These are phyloP conservation scores for Stigmatopora nigra DNA, from an alignment of 2,113 vertebrate genomes.

Conservation along the genomic window DNA sequence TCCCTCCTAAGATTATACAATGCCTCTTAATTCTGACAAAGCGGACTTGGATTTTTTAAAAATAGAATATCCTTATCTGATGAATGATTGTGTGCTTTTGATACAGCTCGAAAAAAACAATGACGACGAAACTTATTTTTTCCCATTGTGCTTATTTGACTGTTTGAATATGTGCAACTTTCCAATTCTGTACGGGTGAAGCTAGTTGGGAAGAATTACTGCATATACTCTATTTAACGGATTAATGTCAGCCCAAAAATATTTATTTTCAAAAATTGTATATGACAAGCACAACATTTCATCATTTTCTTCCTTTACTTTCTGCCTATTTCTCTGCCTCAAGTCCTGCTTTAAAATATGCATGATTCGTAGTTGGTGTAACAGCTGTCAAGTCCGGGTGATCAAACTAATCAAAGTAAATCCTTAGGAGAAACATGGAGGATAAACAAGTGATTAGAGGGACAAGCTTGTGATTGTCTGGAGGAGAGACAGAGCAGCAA, in stretches of 20 bases:
- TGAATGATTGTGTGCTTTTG: too few relatives aligned
- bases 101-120: neutral
- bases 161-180: constrained; percentile 15
- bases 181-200: constrained; percentile 11
- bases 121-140: neutral
- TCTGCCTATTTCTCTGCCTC: constrained; percentile 27
- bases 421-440: constrained; percentile 40
- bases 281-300: constrained; percentile 33
- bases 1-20: too few relatives aligned
- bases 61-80: too few relatives aligned
- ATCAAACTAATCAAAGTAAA: constrained; percentile 54
- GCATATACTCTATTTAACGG: constrained; percentile 24
- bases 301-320: constrained; percentile 17
- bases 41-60: too few relatives aligned
- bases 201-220: constrained; percentile 10
- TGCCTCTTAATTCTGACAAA: too few relatives aligned
- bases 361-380: constrained; percentile 40
- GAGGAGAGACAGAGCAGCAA: constrained; percentile 3
- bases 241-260: constrained; percentile 17
- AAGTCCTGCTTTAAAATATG: constrained; percentile 45
- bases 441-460: constrained; percentile 47
- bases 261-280: constrained; percentile 14
- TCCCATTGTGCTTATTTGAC: neutral
- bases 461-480: constrained; percentile 38
- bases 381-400: constrained; percentile 37